A percentile compares a stretch with the other conserved stretches of the same genome.
phyloP scores from a whole-genome alignment of 1,140 invertebrate species.

The Nasonia longicornis region DNA sequence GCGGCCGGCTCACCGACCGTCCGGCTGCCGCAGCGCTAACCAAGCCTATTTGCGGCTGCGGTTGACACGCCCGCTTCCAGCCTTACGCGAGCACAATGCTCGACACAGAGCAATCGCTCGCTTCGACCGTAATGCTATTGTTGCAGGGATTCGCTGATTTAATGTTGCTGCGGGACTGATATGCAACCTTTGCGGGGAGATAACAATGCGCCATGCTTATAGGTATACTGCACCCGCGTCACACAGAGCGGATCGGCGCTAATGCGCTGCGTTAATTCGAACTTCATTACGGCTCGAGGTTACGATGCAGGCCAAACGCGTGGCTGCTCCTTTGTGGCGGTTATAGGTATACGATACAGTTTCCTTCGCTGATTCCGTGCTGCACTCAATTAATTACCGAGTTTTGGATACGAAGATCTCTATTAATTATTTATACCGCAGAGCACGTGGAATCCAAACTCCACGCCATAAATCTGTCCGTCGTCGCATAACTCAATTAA shows the following conservation, averaged over 20 bases:
- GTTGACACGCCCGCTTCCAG: neutral
- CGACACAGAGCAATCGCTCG: neutral
- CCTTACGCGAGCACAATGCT: slow-evolving; percentile 1
- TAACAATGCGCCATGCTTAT: neutral
- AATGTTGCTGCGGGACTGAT: neutral
- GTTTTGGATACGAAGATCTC: neutral
- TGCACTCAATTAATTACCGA: neutral
- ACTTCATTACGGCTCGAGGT: slow-evolving; percentile 14
- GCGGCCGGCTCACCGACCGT: no score
- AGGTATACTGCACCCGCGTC: neutral
- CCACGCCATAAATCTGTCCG: no score
- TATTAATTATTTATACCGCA: neutral
- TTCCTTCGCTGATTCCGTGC: no score
- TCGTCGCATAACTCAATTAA: no score
- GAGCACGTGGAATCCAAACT: no score
- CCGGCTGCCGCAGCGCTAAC: neutral
- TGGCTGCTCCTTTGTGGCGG: no score
- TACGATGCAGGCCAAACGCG: neutral
- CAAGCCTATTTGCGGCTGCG: slow-evolving; percentile 20
- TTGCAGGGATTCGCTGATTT: neutral
- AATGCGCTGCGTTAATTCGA: slow-evolving; percentile 10
- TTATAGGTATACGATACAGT: no score
- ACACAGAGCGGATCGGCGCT: neutral
- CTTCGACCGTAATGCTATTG: neutral
- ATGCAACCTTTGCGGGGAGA: neutral